Evolutionary conservation across 53 echinoderm and acorn worm genomes (phyloP).

Genomic region (Temnopleurus reevesii): DNA sequence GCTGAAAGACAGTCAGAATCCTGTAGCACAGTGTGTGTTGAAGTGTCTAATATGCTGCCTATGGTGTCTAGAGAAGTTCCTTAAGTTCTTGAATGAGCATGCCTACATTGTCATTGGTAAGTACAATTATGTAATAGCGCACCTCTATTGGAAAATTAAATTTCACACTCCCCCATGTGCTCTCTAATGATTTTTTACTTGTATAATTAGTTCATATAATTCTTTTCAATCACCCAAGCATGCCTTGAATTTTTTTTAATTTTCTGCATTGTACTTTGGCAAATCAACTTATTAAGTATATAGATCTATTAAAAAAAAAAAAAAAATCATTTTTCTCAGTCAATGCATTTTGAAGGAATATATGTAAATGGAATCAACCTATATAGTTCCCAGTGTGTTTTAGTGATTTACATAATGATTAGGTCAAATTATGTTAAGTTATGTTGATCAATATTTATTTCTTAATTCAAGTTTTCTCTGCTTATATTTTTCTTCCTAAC

Average conservation of each 20-base stretch:
- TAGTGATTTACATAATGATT: background rate
- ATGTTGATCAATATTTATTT: no score
- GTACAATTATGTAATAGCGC: background rate
- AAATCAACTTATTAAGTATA: no score
- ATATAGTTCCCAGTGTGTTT: no score
- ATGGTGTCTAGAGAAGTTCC: conserved; percentile 95
- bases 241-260: background rate
- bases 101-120: conserved; percentile 95
- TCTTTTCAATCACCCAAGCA: no score
- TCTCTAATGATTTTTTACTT: no score
- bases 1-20: conserved; percentile 73
- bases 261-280: background rate
- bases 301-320: no score
- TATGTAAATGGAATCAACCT: no score
- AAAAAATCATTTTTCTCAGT: no score
- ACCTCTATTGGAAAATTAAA: no score
- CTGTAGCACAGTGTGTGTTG: conserved; percentile 74
- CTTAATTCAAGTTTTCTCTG: background rate
- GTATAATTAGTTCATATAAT: no score
- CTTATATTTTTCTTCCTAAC: background rate
- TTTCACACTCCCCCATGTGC: no score
- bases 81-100: conserved; percentile 94
- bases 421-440: background rate
- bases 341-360: no score
- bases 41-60: conserved; percentile 90